A percentile compares a stretch with the other conserved stretches of the same genome.
phyloP scores from a whole-genome alignment of 2,888 invertebrate genomes.

The Abrostola tripartita region DNA sequence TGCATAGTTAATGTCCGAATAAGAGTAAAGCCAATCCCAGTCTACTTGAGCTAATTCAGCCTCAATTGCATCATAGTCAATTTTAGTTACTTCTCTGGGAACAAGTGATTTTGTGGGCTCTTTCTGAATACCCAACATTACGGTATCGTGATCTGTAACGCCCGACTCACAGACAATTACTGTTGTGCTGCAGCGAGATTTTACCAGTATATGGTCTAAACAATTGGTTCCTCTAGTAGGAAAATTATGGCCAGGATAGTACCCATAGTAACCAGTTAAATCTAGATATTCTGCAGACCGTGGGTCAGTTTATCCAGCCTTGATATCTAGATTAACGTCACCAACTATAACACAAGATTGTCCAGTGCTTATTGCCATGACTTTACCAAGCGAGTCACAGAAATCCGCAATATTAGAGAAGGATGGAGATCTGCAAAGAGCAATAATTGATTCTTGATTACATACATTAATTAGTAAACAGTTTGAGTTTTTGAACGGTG shows the following conservation, averaged over 20 bases:
- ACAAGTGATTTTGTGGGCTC: background rate
- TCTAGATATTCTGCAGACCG: constrained; percentile 1
- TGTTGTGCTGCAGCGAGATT: background rate
- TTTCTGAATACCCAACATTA: background rate
- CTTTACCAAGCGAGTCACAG: background rate
- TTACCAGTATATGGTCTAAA: constrained; percentile 15
- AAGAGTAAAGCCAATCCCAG: background rate
- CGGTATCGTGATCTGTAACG: constrained; percentile 9
- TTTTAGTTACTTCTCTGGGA: background rate
- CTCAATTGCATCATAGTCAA: background rate
- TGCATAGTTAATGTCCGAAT: background rate
- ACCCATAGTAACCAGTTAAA: constrained; percentile 5
- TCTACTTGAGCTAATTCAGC: too few relatives aligned
- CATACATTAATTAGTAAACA: constrained; percentile 15
- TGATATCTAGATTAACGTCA: constrained; percentile 12
- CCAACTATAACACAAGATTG: constrained; percentile 5
- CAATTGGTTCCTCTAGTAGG: constrained; percentile 14
- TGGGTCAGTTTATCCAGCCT: background rate
- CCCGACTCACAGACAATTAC: constrained; percentile 8
- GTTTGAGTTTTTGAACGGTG: constrained; percentile 11
- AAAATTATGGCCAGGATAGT: constrained; percentile 10
- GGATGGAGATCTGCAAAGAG: constrained; percentile 13
- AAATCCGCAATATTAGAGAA: constrained; percentile 6
- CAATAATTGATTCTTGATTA: constrained; percentile 1
- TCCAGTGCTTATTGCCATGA: background rate